A percentile compares a stretch with the other conserved stretches of the same genome.
These are phyloP conservation scores for Glossophaga mutica DNA, from an alignment of 2,797 vertebrate genomes.

Conservation along the genomic window DNA sequence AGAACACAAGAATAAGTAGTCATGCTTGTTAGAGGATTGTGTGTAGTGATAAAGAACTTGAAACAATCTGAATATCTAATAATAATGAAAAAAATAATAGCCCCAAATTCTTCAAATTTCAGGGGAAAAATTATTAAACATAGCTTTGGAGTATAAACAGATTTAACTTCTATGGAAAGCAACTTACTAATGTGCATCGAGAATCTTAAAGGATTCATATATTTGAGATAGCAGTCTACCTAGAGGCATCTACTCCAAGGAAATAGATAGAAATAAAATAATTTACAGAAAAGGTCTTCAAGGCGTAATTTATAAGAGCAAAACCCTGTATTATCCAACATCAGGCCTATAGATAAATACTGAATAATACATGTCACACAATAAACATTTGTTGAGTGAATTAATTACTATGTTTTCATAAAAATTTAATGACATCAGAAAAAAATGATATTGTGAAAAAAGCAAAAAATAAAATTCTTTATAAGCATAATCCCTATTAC, in stretches of 20 bases:
- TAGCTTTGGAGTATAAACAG: neutral
- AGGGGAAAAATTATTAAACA: neutral
- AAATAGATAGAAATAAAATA: neutral
- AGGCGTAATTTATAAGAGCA: conserved; percentile 13
- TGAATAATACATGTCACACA: neutral
- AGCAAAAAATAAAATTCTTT: neutral
- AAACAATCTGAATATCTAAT: neutral
- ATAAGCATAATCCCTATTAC: conserved; percentile 2
- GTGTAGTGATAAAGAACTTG: neutral
- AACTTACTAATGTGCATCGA: neutral
- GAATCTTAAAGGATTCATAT: neutral
- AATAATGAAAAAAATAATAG: neutral
- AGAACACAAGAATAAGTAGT: neutral
- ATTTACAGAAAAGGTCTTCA: neutral
- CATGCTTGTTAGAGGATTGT: neutral
- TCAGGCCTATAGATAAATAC: neutral
- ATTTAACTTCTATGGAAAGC: conserved; percentile 21
- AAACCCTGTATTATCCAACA: neutral
- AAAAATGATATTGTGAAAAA: neutral
- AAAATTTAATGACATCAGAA: conserved; percentile 28
- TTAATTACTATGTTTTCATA: neutral
- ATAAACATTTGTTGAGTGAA: conserved; percentile 16
- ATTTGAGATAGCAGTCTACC: neutral
- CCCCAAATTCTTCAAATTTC: neutral
- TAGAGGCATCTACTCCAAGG: neutral